A percentile compares a stretch with the other conserved stretches of the same genome.
Conservation (phyloP, 2,113 vertebrate genomes). For the Thinocorus orbignyianus region DNA sequence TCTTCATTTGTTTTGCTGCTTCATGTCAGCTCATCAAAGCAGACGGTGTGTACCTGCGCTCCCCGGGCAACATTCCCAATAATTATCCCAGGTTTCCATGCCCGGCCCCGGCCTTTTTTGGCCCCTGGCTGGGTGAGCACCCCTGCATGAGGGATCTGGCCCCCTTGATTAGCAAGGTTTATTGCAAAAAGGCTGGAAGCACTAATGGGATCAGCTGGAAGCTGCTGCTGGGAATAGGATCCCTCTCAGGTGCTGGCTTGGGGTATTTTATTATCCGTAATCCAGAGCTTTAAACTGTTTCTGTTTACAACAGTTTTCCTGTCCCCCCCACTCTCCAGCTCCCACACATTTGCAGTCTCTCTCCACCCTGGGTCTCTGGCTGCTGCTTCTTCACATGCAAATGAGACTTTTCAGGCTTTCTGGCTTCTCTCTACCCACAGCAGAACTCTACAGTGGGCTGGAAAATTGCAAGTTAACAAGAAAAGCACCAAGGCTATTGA, state of each 20-base stretch:
- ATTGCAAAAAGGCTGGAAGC: not conserved
- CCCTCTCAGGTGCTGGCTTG: not conserved
- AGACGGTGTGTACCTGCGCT: not conserved
- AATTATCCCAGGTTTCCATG: not conserved
- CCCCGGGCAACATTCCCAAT: not conserved
- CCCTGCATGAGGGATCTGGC: not conserved
- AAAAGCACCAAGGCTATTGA: not conserved
- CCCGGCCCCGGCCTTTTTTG: not conserved
- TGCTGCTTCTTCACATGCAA: constrained; percentile 41
- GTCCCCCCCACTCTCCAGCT: not conserved
- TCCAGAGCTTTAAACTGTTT: constrained; percentile 25
- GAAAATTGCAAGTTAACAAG: not conserved
- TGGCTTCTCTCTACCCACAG: constrained; percentile 29
- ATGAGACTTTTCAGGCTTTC: constrained; percentile 22
- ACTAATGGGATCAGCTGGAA: not conserved
- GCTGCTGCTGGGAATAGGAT: not conserved
- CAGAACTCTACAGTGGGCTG: not conserved
- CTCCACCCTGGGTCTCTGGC: constrained; percentile 15
- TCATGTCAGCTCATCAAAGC: not conserved
- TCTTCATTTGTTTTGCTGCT: not conserved
- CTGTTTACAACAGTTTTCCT: constrained; percentile 47
- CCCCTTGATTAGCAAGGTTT: not conserved
- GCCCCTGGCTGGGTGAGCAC: not conserved
- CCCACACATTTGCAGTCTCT: constrained; percentile 37
- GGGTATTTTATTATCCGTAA: constrained; percentile 31